Base-by-base conservation (phyloP, 2,888 invertebrate genomes). In the Agrotis clavis region DNA sequence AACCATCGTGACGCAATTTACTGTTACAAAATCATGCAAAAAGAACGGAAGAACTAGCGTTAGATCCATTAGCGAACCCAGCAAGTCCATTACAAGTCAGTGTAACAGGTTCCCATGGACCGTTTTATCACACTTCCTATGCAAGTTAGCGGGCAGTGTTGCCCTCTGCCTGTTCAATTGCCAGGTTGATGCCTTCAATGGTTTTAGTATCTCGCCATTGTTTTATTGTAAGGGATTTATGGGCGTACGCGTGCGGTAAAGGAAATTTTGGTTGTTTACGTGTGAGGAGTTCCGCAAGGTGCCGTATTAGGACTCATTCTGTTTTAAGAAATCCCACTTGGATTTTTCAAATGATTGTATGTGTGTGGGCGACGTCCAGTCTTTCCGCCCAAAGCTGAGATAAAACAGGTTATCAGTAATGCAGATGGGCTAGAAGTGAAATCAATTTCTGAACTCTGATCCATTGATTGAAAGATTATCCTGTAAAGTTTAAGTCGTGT, bases 111-210 rank as follows among this genome's bases (percentile, higher is more conserved):
- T 77, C 79, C 80, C 84, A 63, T 67, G 67, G 80, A 91, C 90
- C 88, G 88, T 91, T 92, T 91, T 92, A 92, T 91, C 89, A 89
- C 91, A 90, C 91, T 91, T 91, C 91, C 91, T 90, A 87, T 87
- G 83, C 86, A 83, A 85, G 85, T 84, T 85, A 70, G 82, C 73
- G 77, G 75, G 77, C 77, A 76, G 60, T 75, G 78, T 63, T 89
- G 84, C 85, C 81, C 74, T 70, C 77, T 77, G 77, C 76, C 56
- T 85, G 81, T 77, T 80, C 69, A 80, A 81, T 81, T 74, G 80
- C 74, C 47, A 56, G 67, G 56, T 75, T 82, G 81, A 83, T 81
- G 78, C 82, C 78, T 82, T 83, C 79, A 78, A 82, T 83, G 75
- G 74, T 74, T 82, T 76, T 76, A 80, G 82, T 81, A 84, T 79